A percentile compares a stretch with the other conserved stretches of the same genome.
Evolutionary conservation across 2,888 invertebrate genomes (phyloP).

Genomic region (Melangyna quadrimaculata): DNA sequence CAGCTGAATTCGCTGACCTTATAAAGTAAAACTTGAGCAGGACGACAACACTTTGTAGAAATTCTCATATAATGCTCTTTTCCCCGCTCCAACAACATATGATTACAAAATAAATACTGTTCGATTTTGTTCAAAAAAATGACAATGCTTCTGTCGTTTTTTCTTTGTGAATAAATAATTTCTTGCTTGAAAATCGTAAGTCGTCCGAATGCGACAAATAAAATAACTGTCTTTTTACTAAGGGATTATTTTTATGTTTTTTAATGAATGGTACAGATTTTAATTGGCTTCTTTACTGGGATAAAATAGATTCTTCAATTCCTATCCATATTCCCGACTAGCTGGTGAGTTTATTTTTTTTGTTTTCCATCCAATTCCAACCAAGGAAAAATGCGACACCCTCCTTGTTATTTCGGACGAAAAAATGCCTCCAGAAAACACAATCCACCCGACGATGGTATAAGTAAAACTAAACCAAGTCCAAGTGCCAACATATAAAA

Average conservation of each 20-base stretch:
- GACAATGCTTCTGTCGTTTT: not conserved
- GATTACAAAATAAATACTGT: too few relatives aligned
- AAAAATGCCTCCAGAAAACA: constrained; percentile 2
- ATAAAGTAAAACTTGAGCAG: not conserved
- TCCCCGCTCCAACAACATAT: not conserved
- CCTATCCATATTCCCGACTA: not conserved
- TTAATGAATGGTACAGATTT: not conserved
- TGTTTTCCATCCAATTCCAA: not conserved
- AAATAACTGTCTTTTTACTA: not conserved
- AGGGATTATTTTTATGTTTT: not conserved
- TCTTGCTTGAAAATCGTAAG: not conserved
- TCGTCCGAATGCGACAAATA: not conserved
- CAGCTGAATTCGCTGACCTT: constrained; percentile 32
- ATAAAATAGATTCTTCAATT: not conserved
- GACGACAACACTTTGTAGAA: not conserved
- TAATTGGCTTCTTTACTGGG: not conserved
- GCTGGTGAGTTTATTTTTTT: not conserved
- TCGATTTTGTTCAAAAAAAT: not conserved
- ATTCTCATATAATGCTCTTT: not conserved
- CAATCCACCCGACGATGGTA: constrained; percentile 38
- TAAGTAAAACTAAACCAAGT: constrained; percentile 43
- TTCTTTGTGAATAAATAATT: not conserved
- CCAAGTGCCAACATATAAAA: constrained; percentile 23
- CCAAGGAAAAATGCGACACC: constrained; percentile 35
- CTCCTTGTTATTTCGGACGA: not conserved